phyloP scores from a whole-genome alignment of 2,113 vertebrate genomes.

The Ramphastos sulfuratus region DNA sequence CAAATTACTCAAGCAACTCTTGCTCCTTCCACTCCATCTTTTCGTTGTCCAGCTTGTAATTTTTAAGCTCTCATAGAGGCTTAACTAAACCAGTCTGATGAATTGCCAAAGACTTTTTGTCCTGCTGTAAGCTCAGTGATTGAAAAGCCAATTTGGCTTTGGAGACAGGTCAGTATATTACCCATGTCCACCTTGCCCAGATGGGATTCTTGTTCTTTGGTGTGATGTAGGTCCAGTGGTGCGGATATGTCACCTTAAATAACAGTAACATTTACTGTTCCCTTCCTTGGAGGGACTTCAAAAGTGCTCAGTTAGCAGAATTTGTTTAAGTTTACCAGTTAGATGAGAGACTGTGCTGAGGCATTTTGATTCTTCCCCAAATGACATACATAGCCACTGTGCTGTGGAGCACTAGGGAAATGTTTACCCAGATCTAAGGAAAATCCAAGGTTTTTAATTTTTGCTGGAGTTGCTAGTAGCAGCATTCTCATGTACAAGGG shows the following conservation, averaged over 20 bases:
- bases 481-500: not conserved
- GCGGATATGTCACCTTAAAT: not conserved
- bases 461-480: not conserved
- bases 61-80: not conserved
- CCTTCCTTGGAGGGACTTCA: not conserved
- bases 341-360: not conserved
- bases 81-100: not conserved
- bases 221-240: not conserved
- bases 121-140: accelerated
- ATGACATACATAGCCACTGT: not conserved
- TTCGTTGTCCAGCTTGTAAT: not conserved
- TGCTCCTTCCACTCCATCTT: not conserved
- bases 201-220: not conserved
- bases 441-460: not conserved
- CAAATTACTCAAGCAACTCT: not conserved
- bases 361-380: not conserved
- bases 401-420: not conserved
- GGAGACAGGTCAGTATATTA: not conserved
- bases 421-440: not conserved
- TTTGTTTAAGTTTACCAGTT: not conserved
- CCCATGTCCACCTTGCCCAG: not conserved
- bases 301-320: not conserved
- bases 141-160: not conserved
- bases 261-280: not conserved
- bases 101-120: not conserved